phyloP scores from a whole-genome alignment of 2,888 invertebrate genomes.

The Lasioglossum vierecki region DNA sequence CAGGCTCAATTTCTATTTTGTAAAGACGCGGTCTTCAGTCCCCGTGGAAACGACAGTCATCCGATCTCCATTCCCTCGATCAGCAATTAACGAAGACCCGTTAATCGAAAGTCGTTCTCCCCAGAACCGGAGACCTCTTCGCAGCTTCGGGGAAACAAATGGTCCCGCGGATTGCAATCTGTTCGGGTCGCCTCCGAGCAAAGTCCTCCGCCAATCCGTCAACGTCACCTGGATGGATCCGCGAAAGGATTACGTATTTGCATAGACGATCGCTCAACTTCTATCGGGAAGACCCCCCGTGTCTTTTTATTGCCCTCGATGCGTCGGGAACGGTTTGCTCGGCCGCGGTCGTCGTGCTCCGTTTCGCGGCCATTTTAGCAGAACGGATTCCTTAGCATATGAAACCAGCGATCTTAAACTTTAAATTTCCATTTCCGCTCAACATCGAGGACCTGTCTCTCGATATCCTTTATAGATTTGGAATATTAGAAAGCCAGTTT shows the following conservation, averaged over 20 bases:
- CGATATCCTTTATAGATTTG: background rate
- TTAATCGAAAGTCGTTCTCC: constrained; percentile 47
- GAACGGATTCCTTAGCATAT: background rate
- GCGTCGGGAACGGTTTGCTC: constrained; percentile 6
- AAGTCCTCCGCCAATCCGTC: constrained; percentile 79
- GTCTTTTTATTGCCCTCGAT: constrained; percentile 37
- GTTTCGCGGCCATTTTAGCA: background rate
- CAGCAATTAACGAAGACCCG: constrained; percentile 56
- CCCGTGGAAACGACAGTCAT: background rate
- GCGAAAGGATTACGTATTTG: constrained; percentile 83
- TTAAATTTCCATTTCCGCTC: background rate
- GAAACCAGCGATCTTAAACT: background rate
- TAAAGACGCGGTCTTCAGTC: background rate
- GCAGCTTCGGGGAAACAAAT: constrained; percentile 66
- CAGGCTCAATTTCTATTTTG: background rate
- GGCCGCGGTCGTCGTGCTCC: background rate
- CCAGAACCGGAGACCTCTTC: constrained; percentile 27
- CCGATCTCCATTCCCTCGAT: constrained; percentile 35
- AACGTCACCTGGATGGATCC: constrained; percentile 82
- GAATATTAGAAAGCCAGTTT: background rate
- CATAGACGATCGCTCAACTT: constrained; percentile 83
- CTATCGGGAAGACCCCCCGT: constrained; percentile 41
- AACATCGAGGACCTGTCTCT: background rate
- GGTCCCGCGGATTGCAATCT: constrained; percentile 69
- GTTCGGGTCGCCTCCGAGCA: constrained; percentile 63